Evolutionary conservation across 2,113 vertebrate species (phyloP), one percentile per base, ranked within the genome.

Genomic region (Istiophorus platypterus): DNA sequence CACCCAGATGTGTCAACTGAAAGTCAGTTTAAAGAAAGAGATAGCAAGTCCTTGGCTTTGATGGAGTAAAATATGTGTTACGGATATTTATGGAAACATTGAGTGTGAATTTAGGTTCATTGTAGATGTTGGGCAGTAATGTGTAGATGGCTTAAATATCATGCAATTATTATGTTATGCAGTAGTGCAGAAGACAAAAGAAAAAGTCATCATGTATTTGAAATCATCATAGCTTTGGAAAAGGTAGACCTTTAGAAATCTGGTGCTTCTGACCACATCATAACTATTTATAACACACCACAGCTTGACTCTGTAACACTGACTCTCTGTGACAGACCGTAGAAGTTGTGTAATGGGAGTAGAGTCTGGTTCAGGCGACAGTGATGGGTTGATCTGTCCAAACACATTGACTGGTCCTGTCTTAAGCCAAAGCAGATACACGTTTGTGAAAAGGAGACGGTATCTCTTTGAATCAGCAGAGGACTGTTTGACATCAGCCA

Each of bases 1-100:
- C 61, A 59, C 39, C 59, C 86, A 85, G 90, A 88, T 61, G 86
- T 92, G 93, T 94, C 93, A 89, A 84, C 89, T 90, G 71, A 89
- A 88, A 85, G 89, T 89, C 84, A 73, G 81, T 39, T 81, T 56
- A 74, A 82, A 78, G 80, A 78, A 69, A 69, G 62, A 85, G 65
- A 82, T 39, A 68, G 71, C 34, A 12, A 37, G 86, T 78, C 77
- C 72, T 69, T 12, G 63, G 75, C 54, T 58, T 4, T 62, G 72
- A 13, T 31, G 39, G 69, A 59, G 51, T 31, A 37, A 29, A 70
- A 59, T 18, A 27, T 37, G 31, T 27, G 15, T 9, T 0, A 14
- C 22, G 29, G 76, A 63, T 58, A 51, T 81, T 81, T 74, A 65
- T 65, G 41, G 68, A 68, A 63, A 39, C 69, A 47, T 11, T 0